Conservation (phyloP, 2,888 invertebrate species). For the Phengaris alcon region DNA sequence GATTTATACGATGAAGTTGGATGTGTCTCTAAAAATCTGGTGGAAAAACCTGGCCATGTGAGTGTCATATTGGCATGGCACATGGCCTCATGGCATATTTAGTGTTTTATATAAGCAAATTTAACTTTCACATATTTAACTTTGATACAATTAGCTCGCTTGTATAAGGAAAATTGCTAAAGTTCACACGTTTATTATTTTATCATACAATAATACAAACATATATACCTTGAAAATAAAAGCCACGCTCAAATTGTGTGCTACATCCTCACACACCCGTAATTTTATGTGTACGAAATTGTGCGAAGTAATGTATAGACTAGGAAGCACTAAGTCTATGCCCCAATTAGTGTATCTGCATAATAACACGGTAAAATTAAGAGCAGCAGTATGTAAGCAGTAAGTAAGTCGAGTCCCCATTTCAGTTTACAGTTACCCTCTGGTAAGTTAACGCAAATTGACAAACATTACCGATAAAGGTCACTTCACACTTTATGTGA, state of each 20-base stretch:
- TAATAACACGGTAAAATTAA: conserved; percentile 18
- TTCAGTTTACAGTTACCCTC: conserved; percentile 64
- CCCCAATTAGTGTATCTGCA: conserved; percentile 11
- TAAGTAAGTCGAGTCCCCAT: conserved; percentile 54
- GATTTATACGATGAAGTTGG: neutral
- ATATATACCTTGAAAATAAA: neutral
- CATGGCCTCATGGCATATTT: no score
- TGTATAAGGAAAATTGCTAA: neutral
- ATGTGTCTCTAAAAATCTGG: no score
- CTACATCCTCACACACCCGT: neutral
- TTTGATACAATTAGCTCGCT: no score
- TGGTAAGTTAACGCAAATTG: conserved; percentile 63
- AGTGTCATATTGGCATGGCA: no score
- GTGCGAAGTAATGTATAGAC: neutral
- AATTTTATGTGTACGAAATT: neutral
- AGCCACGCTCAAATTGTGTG: neutral
- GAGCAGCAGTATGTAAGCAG: conserved; percentile 43
- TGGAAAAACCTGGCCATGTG: no score
- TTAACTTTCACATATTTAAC: no score
- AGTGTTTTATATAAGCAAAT: no score
- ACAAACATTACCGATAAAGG: conserved; percentile 54
- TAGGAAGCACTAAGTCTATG: conserved; percentile 3
- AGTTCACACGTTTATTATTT: neutral
- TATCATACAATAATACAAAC: neutral
- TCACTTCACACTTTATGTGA: conserved; percentile 26